These are phyloP conservation scores for Gandaritis pyraliata DNA, from an alignment of 2,888 invertebrate genomes.

Conservation along the genomic window DNA sequence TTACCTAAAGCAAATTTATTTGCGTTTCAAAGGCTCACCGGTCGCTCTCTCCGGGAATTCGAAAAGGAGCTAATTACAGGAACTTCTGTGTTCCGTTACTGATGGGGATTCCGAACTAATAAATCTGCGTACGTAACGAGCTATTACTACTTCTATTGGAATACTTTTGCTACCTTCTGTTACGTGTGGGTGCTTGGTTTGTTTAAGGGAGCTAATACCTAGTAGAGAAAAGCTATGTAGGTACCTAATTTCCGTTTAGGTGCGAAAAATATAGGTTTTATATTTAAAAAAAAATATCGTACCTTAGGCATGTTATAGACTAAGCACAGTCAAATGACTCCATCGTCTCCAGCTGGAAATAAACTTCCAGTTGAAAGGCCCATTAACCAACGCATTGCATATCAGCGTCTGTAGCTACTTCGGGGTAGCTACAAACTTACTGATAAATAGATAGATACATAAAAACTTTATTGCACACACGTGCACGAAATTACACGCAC, in stretches of 20 bases:
- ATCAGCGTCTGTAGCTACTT: too few species aligned
- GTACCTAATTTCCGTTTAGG: too few species aligned
- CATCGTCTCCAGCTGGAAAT: neutral
- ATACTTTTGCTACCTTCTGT: constrained; percentile 8
- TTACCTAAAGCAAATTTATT: constrained; percentile 49
- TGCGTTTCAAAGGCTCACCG: constrained; percentile 58
- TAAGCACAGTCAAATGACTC: neutral
- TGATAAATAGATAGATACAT: too few species aligned
- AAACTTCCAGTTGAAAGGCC: constrained; percentile 3
- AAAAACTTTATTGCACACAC: too few species aligned
- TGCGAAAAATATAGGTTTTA: too few species aligned
- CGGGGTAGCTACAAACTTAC: too few species aligned
- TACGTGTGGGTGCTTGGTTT: neutral
- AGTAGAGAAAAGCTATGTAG: neutral
- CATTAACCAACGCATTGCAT: constrained; percentile 22
- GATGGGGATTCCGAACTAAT: constrained; percentile 32
- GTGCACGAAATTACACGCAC: too few species aligned
- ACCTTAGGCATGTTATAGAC: neutral
- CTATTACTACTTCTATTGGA: constrained; percentile 15
- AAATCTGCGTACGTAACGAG: constrained; percentile 32
- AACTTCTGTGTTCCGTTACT: constrained; percentile 43
- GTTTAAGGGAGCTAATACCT: neutral
- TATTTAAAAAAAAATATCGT: too few species aligned
- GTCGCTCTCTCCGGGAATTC: constrained; percentile 46
- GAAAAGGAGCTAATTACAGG: constrained; percentile 62